Conservation (phyloP, 2,113 vertebrate genomes). For the Ramphastos sulfuratus region DNA sequence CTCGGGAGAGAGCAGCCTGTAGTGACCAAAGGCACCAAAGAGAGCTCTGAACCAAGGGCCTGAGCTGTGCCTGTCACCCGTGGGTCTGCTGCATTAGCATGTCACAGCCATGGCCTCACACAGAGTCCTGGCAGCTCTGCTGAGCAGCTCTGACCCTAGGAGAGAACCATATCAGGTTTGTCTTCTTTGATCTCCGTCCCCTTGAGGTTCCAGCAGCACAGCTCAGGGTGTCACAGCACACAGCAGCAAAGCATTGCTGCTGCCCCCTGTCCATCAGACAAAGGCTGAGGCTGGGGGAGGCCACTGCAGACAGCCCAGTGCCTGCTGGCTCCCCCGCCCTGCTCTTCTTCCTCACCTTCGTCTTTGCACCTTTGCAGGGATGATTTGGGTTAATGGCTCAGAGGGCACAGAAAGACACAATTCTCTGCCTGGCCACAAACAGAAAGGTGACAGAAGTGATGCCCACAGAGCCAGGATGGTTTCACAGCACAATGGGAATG, state of each 20-base stretch:
- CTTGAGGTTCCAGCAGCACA: not conserved
- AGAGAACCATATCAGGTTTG: not conserved
- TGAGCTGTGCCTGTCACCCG: not conserved
- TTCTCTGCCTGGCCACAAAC: not conserved
- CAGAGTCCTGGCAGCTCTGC: not conserved
- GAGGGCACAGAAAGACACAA: not conserved
- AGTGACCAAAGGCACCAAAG: not conserved
- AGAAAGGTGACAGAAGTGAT: not conserved
- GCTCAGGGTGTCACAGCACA: not conserved
- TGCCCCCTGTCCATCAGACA: not conserved
- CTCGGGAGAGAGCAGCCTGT: rapidly evolving
- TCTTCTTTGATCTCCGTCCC: not conserved
- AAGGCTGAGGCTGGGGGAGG: not conserved
- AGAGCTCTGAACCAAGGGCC: not conserved
- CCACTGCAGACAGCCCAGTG: not conserved
- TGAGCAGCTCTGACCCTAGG: not conserved
- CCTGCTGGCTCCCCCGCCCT: not conserved
- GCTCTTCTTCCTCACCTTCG: not conserved
- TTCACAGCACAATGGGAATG: too few species aligned
- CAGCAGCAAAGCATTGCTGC: not conserved
- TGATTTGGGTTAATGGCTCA: not conserved
- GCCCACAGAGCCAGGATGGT: not conserved
- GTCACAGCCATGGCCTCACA: not conserved
- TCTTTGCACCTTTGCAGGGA: not conserved
- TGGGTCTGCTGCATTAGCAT: not conserved